phyloP scores from a whole-genome alignment of 2,113 vertebrate species.

The Phylloscopus trochilus region DNA sequence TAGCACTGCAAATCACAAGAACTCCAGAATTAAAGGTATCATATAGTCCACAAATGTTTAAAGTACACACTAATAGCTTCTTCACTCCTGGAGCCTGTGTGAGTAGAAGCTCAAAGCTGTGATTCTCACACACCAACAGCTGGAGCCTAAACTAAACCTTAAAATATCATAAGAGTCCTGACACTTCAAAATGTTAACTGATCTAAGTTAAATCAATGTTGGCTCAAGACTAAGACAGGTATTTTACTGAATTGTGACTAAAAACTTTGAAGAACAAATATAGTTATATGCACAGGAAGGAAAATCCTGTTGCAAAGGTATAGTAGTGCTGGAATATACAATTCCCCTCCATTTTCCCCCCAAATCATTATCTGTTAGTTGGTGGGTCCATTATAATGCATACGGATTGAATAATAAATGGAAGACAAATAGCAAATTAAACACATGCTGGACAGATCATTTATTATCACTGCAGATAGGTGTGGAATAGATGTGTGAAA shows the following conservation, averaged over 20 bases:
- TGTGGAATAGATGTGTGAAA: not conserved
- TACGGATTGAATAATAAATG: not conserved
- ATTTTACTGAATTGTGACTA: not conserved
- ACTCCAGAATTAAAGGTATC: not conserved
- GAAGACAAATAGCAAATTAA: not conserved
- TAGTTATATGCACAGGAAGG: not conserved
- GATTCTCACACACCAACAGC: not conserved
- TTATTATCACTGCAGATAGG: not conserved
- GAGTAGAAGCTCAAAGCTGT: not conserved
- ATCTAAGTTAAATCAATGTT: not conserved
- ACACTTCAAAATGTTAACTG: not conserved
- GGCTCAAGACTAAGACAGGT: not conserved
- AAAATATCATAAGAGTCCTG: not conserved
- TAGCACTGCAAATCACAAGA: not conserved
- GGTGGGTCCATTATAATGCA: not conserved
- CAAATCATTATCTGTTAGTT: not conserved
- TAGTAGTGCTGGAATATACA: not conserved
- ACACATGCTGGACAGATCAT: not conserved
- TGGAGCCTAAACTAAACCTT: not conserved
- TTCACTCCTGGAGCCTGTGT: not conserved
- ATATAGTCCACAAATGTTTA: not conserved
- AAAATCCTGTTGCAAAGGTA: not conserved
- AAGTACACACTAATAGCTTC: not conserved
- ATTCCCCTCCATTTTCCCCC: not conserved
- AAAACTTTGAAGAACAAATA: not conserved